A percentile compares a stretch with the other conserved stretches of the same genome.
Conservation (phyloP, 2,888 invertebrate genomes). For the Agrilus mali region DNA sequence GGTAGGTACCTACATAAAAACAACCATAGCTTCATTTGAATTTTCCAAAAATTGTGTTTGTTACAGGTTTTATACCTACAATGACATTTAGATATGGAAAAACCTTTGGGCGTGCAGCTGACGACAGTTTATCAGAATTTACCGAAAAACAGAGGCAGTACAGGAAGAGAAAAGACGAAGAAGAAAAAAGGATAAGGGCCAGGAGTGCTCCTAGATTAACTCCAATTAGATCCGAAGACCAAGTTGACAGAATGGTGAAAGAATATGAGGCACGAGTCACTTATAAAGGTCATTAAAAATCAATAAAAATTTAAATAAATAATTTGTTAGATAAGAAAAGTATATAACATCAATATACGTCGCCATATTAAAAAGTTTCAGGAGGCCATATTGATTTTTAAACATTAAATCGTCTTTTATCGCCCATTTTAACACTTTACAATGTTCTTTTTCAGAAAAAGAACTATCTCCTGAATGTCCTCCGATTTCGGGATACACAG, state of each 20-base stretch:
- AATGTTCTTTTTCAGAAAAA: conserved; percentile 38
- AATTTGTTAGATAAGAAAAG: not conserved
- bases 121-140: conserved; percentile 47
- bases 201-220: conserved; percentile 46
- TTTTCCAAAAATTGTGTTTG: conserved; percentile 1
- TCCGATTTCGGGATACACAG: conserved; percentile 61
- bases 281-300: conserved; percentile 35
- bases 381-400: not conserved
- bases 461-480: conserved; percentile 52
- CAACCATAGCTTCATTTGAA: not conserved
- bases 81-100: conserved; percentile 51
- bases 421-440: no score
- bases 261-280: conserved; percentile 41
- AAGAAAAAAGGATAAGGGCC: conserved; percentile 37
- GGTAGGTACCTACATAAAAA: conserved; percentile 36
- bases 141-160: conserved; percentile 9
- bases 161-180: conserved; percentile 21
- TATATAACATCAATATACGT: not conserved
- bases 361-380: not conserved
- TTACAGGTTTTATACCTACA: conserved; percentile 50
- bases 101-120: conserved; percentile 44
- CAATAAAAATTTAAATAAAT: no score
- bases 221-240: conserved; percentile 42
- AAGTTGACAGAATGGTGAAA: conserved; percentile 38
- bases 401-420: no score